Evolutionary conservation across 1,140 invertebrate genomes (phyloP).

Genomic region (Euura lappo): DNA sequence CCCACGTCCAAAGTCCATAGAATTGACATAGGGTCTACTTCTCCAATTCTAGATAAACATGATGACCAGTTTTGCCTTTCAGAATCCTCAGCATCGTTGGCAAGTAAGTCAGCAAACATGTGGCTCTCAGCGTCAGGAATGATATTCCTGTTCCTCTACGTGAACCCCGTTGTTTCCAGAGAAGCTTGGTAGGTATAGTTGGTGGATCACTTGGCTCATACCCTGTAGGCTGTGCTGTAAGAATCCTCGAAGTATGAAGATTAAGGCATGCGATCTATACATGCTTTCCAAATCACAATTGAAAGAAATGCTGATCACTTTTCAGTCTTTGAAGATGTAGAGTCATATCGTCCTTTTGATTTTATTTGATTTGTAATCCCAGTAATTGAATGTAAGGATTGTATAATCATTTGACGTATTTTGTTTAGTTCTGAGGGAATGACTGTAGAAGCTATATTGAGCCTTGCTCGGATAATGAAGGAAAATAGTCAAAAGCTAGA

Average conservation of each 20-base stretch:
- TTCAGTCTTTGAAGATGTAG: conserved; percentile 1
- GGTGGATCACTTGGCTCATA: background rate
- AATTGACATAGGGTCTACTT: background rate
- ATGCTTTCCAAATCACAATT: background rate
- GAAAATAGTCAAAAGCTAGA: conserved; percentile 83
- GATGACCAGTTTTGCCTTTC: background rate
- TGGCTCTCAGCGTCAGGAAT: conserved; percentile 25
- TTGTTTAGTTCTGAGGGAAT: conserved; percentile 65
- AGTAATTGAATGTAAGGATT: conserved; percentile 7
- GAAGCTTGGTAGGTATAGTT: conserved; percentile 44
- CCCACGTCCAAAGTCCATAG: background rate
- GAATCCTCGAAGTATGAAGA: background rate
- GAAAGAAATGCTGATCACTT: conserved; percentile 9
- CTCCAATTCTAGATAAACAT: background rate
- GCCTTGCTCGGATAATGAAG: conserved; percentile 80
- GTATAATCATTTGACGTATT: background rate
- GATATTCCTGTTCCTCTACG: conserved; percentile 29
- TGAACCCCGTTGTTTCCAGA: conserved; percentile 24
- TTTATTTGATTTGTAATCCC: conserved; percentile 1
- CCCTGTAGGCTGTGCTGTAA: background rate
- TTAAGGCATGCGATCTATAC: background rate
- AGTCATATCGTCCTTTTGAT: conserved; percentile 8
- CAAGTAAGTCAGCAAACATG: conserved; percentile 24
- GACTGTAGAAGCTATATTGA: conserved; percentile 80
- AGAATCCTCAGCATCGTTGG: background rate